Evolutionary conservation across 2,113 vertebrate genomes (phyloP).

Genomic region (Psilopogon haemacephalus): DNA sequence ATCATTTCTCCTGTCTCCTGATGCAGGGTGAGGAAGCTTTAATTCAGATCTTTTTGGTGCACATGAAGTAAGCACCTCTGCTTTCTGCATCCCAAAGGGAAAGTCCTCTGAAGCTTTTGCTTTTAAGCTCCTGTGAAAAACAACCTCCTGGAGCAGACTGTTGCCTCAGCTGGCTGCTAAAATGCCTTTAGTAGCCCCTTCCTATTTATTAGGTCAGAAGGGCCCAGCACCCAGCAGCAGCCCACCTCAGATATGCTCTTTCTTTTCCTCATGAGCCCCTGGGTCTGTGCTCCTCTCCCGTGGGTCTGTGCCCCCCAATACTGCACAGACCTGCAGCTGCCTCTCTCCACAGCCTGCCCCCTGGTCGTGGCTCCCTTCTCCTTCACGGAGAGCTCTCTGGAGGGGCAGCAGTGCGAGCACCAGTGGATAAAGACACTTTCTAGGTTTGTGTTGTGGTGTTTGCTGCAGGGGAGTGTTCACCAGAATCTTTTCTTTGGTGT

Average conservation of each 20-base stretch:
- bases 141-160: background rate
- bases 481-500: background rate
- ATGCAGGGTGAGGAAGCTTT: background rate
- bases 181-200: background rate
- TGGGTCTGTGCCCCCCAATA: background rate
- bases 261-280: background rate
- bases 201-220: background rate
- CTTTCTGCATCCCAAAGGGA: background rate
- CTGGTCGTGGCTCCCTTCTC: too few species aligned
- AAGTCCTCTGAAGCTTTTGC: background rate
- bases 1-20: background rate
- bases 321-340: too few species aligned
- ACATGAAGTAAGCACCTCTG: background rate
- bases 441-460: background rate
- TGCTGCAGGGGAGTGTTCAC: background rate
- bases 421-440: background rate
- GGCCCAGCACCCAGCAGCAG: background rate
- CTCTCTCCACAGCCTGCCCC: too few species aligned
- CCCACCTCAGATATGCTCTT: rapidly evolving
- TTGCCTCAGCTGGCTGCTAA: background rate
- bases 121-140: background rate
- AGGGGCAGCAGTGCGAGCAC: background rate
- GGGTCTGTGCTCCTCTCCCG: background rate
- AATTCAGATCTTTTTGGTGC: background rate
- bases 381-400: too few species aligned